These are phyloP conservation scores for Podarcis raffonei DNA, from an alignment of 2,113 vertebrate species.

Conservation along the genomic window DNA sequence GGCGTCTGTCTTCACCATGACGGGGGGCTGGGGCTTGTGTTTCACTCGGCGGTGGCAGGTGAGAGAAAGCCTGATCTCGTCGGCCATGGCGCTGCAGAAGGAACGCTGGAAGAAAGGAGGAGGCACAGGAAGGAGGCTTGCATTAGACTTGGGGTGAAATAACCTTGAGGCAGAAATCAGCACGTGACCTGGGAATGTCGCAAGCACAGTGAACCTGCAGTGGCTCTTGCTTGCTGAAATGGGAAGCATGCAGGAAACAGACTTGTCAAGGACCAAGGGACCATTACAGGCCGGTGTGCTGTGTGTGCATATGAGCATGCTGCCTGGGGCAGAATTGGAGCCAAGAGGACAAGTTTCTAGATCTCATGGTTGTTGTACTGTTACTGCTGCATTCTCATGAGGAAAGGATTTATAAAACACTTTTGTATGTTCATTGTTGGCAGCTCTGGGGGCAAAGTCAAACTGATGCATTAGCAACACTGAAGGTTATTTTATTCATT, in stretches of 20 bases:
- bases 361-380: not conserved
- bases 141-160: not conserved
- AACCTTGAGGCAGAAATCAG: not conserved
- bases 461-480: no score
- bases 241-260: no score
- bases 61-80: conserved; percentile 96
- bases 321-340: not conserved
- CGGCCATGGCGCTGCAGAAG: conserved; percentile 95
- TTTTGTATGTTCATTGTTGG: not conserved
- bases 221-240: no score
- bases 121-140: not conserved
- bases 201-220: not conserved
- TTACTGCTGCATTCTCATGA: no score
- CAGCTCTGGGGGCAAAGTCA: no score
- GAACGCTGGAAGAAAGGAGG: conserved; percentile 85
- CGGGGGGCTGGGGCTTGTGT: conserved; percentile 87
- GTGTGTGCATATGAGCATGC: not conserved
- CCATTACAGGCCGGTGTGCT: not conserved
- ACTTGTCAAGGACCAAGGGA: not conserved
- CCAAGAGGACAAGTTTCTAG: not conserved
- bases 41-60: conserved; percentile 96
- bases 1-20: conserved; percentile 91
- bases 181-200: not conserved
- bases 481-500: no score
- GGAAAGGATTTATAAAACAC: not conserved